These are phyloP conservation scores for Lepeophtheirus salmonis DNA, from an alignment of 1,140 invertebrate species.

Conservation along the genomic window DNA sequence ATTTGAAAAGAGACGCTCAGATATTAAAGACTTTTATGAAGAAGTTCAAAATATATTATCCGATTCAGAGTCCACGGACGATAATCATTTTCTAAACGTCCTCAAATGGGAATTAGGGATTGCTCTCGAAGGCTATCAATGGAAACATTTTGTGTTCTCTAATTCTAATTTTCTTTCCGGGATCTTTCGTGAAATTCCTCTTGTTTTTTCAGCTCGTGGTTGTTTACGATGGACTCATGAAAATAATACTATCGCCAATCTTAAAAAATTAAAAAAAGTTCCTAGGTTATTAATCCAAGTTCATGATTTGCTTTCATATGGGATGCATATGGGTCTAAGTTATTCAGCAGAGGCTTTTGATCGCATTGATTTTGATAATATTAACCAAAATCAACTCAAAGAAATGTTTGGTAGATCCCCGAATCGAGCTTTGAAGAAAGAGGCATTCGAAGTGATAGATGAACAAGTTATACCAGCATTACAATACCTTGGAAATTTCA, in stretches of 20 bases:
- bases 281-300: not conserved
- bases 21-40: not conserved
- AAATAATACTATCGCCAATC: not conserved
- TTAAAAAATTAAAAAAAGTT: not conserved
- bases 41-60: not conserved
- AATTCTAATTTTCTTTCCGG: not conserved
- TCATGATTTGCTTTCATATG: not conserved
- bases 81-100: not conserved
- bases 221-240: not conserved
- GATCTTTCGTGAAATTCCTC: not conserved
- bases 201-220: not conserved
- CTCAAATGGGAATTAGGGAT: not conserved
- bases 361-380: not conserved
- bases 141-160: not conserved
- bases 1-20: not conserved
- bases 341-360: not conserved
- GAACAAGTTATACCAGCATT: not conserved
- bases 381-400: not conserved
- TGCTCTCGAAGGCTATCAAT: not conserved
- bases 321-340: not conserved
- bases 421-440: no score
- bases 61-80: not conserved
- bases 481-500: not conserved
- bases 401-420: not conserved
- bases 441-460: not conserved